A percentile compares a stretch with the other conserved stretches of the same genome.
phyloP scores from a whole-genome alignment of 2,797 vertebrate genomes.

The Coracias cyanogaster region DNA sequence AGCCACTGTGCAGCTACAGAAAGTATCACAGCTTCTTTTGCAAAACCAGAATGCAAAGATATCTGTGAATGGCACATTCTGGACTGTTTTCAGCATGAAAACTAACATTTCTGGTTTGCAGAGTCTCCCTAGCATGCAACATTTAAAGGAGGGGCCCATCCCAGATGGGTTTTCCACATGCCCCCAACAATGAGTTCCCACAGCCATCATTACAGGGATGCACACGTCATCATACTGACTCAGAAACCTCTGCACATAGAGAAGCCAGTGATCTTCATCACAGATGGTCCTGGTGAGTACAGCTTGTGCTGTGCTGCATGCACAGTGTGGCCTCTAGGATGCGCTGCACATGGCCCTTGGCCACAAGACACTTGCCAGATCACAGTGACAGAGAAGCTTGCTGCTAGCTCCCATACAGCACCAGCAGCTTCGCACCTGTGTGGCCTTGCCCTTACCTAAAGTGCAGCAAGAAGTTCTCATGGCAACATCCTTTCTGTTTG shows the following conservation, averaged over 20 bases:
- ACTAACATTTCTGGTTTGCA: not conserved
- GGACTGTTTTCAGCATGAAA: not conserved
- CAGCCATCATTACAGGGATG: not conserved
- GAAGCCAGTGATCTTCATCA: not conserved
- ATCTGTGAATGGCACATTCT: not conserved
- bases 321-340: not conserved
- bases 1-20: not conserved
- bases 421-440: not conserved
- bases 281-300: not conserved
- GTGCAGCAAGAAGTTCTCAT: not conserved
- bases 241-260: not conserved
- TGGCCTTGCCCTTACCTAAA: not conserved
- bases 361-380: not conserved
- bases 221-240: not conserved
- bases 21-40: not conserved
- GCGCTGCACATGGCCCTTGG: not conserved
- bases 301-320: not conserved
- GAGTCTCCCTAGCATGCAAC: not conserved
- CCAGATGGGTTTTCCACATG: not conserved
- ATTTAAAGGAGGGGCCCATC: not conserved
- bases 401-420: not conserved
- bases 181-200: fast-evolving
- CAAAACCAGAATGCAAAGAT: not conserved
- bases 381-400: not conserved
- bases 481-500: not conserved